phyloP scores from a whole-genome alignment of 2,113 vertebrate genomes.

The Caracal caracal region DNA sequence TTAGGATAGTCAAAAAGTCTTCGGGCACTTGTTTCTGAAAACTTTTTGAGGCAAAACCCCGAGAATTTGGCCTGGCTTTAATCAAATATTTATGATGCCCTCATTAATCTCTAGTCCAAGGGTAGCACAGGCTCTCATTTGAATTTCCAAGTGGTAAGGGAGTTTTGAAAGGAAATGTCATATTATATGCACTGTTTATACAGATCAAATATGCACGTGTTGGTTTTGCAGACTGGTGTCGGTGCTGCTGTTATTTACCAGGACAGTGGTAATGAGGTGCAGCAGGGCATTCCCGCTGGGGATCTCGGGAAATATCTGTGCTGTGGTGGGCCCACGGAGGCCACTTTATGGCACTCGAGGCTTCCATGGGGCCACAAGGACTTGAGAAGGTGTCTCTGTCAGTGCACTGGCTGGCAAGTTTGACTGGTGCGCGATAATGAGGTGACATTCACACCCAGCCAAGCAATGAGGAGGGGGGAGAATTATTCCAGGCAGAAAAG shows the following conservation, averaged over 20 bases:
- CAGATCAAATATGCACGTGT: constrained; percentile 77
- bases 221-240: constrained; percentile 81
- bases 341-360: constrained; percentile 36
- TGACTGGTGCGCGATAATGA: constrained; percentile 85
- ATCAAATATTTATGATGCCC: constrained; percentile 74
- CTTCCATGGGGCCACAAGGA: constrained; percentile 79
- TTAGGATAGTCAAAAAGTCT: constrained; percentile 56
- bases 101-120: constrained; percentile 78
- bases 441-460: constrained; percentile 42
- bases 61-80: constrained; percentile 77
- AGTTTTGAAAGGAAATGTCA: constrained; percentile 76
- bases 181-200: constrained; percentile 58
- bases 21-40: constrained; percentile 50
- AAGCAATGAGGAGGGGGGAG: not conserved
- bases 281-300: constrained; percentile 59
- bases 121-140: constrained; percentile 66
- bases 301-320: constrained; percentile 70
- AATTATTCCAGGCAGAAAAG: constrained; percentile 60
- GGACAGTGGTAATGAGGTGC: constrained; percentile 72
- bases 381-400: constrained; percentile 76
- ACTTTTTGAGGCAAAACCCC: constrained; percentile 59
- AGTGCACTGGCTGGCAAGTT: constrained; percentile 77
- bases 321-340: constrained; percentile 66
- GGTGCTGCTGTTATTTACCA: constrained; percentile 74
- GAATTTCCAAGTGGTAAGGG: constrained; percentile 72